phyloP scores from a whole-genome alignment of 2,888 invertebrate genomes.

The Cylloceria caligata region DNA sequence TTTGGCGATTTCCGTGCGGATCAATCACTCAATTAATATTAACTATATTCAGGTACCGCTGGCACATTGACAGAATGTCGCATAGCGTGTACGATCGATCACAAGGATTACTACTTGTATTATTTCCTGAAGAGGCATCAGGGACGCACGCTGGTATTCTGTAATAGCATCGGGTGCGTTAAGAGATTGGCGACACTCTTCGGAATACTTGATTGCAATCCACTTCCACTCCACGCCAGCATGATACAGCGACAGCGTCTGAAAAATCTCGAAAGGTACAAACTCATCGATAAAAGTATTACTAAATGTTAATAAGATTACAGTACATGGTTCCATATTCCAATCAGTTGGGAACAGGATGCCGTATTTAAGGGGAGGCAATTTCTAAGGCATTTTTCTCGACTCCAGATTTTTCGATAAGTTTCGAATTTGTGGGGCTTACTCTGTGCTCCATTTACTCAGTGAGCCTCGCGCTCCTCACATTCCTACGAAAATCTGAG shows the following conservation, averaged over 20 bases:
- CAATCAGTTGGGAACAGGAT: too few relatives aligned
- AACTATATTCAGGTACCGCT: constrained; percentile 89
- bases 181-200: constrained; percentile 91
- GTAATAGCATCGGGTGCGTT: constrained; percentile 97
- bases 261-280: constrained; percentile 94
- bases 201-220: constrained; percentile 89
- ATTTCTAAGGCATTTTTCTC: too few relatives aligned
- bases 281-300: not conserved
- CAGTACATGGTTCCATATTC: too few relatives aligned
- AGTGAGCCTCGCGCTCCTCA: too few relatives aligned
- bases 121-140: constrained; percentile 94
- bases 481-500: too few relatives aligned
- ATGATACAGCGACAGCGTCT: constrained; percentile 98
- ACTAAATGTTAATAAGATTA: too few relatives aligned
- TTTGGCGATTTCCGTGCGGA: constrained; percentile 21
- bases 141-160: constrained; percentile 97
- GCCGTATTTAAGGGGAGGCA: too few relatives aligned
- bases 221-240: constrained; percentile 92
- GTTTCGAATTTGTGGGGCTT: too few relatives aligned
- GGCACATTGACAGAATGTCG: constrained; percentile 93
- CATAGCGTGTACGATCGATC: constrained; percentile 91
- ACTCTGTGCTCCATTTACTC: too few relatives aligned
- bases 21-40: constrained; percentile 14
- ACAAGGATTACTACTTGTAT: constrained; percentile 96
- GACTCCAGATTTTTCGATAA: too few relatives aligned